Base-by-base conservation (phyloP, 2,888 invertebrate genomes). In the Epistrophella euchroma region DNA sequence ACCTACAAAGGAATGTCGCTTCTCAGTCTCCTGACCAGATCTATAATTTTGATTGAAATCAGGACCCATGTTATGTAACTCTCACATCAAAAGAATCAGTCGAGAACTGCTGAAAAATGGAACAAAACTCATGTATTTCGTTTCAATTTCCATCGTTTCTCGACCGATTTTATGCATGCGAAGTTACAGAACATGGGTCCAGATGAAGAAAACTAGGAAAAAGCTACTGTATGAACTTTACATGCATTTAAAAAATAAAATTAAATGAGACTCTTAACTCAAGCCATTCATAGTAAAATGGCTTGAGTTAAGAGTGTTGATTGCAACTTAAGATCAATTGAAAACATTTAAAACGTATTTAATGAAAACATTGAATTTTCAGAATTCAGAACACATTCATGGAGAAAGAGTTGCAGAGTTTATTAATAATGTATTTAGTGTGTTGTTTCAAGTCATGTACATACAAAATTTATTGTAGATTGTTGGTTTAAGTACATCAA, bases 301-400 rank as follows among this genome's bases (percentile, higher is more conserved):
- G 22, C 37, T 37, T 15, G 10, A 40, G 37, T 25, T 28, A n/a
- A 58, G n/a, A 37, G 1, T 37, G 19, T 37, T 50, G 7, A 25
- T 6, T 9, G 28, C 7, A 52, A 28, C 25, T 28, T 28, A 52
- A 28, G n/a, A 9, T 52, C 25, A 28, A 25, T 52, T 28, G 0
- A 28, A 25, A 52, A 52, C 52, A 28, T 52, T 52, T 3, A 45
- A 45, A 17, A 19, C 52, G 25, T 15, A 50, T 22, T 7, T 15
- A 25, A 28, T 52, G 1, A 52, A 4, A 52, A 28, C 25, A 47
- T 19, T 25, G 6, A 22, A 28, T n/a, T 52, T 47, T 47, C 17
- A 45, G 2, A 25, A 28, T 28, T n/a, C 52, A 52, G 7, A 52
- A 52, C 52, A 52, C 52, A 52, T 52, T 52, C 52, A 52, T 15